A percentile compares a stretch with the other conserved stretches of the same genome.
These are phyloP conservation scores for Dasysyrphus tricinctus DNA, from an alignment of 2,888 invertebrate genomes.

Conservation along the genomic window DNA sequence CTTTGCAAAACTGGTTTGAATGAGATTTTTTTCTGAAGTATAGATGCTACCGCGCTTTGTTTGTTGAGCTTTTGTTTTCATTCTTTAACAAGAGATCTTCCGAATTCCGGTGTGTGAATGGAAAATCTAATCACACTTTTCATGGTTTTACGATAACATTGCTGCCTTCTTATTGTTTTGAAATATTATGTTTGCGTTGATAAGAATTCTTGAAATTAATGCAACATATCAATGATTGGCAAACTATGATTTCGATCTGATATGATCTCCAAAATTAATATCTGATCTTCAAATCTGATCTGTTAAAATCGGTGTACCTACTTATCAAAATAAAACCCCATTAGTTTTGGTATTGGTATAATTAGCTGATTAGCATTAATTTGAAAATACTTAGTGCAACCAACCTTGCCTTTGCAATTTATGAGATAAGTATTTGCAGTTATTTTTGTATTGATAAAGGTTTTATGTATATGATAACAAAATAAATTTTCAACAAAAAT, in stretches of 20 bases:
- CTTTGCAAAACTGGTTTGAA: conserved; percentile 12
- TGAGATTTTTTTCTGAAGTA: background rate
- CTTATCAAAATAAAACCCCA: too few relatives aligned
- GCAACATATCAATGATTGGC: conserved; percentile 9
- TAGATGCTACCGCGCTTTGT: background rate
- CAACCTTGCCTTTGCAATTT: background rate
- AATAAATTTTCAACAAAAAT: too few relatives aligned
- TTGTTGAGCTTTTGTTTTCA: background rate
- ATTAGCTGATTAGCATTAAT: background rate
- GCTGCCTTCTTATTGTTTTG: background rate
- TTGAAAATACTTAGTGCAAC: background rate
- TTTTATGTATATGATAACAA: background rate
- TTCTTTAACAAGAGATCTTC: background rate
- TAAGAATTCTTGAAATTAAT: conserved; percentile 23
- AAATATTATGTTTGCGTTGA: conserved; percentile 7
- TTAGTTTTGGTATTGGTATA: too few relatives aligned
- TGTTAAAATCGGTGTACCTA: too few relatives aligned
- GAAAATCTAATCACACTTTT: conserved; percentile 1
- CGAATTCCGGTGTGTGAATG: conserved; percentile 17
- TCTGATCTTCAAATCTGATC: too few relatives aligned
- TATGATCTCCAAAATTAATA: too few relatives aligned
- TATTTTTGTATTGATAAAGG: background rate
- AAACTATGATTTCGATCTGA: too few relatives aligned
- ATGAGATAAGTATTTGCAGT: background rate
- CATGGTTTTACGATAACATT: conserved; percentile 9